Evolutionary conservation across 1,140 invertebrate genomes (phyloP), one percentile per base, ranked within the genome.

Genomic region (Neodiprion pinetum): DNA sequence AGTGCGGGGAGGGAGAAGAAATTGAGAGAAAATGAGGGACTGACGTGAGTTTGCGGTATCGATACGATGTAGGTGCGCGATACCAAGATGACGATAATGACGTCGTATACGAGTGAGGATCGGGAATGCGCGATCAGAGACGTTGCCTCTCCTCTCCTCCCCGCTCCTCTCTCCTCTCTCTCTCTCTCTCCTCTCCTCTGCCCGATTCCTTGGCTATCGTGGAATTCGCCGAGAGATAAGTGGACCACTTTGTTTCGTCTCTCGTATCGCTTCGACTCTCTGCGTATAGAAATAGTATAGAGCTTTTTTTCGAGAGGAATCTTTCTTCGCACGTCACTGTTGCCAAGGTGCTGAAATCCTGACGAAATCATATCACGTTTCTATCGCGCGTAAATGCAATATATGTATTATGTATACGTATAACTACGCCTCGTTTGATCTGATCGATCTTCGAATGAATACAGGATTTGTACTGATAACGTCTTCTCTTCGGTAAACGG

Each of bases 21-120:
- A 68, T 23, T n/a, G 68, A n/a, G 76, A 76, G 75, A 75, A 72
- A 76, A 76, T 72, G 72, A 75, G 77, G 72, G 75, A 76, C 72
- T 76, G 76, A 78, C 72, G 71, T 75, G 74, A 76, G 69, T 74
- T 71, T 48, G 71, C 70, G 75, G 74, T 76, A 78, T 78, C 75
- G 74, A 78, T 76, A 76, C 74, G 77, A 74, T 78, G 77, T 78
- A 78, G 77, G 77, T 78, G 77, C 76, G 70, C 75, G 75, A 76
- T 68, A 72, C 77, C 75, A 14, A 14, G 61, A 65, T 21, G 61
- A 65, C 17, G 61, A 40, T 40, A 40, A 40, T 40, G 28, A 40
- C 28, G 28, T 40, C 28, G 28, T 40, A 40, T 40, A 40, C 1
- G 28, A 40, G 28, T 40, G 28, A 40, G 28, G 28, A 40, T 40